phyloP scores from a whole-genome alignment of 2,888 invertebrate genomes.

The Apotomis turbidana region DNA sequence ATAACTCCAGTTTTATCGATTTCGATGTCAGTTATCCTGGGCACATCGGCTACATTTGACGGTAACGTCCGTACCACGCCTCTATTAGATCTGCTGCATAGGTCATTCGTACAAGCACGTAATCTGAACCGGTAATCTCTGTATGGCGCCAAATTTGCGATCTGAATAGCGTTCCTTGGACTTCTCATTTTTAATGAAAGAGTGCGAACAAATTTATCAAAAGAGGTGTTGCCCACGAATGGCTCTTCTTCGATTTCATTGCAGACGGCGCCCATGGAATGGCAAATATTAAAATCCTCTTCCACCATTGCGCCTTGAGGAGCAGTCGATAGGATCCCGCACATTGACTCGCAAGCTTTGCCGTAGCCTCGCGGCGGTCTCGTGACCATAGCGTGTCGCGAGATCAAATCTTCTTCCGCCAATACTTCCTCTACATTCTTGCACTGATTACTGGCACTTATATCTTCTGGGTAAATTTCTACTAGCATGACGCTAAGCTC shows the following conservation, averaged over 20 bases:
- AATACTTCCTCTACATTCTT: conserved; percentile 49
- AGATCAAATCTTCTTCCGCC: conserved; percentile 58
- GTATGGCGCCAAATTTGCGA: conserved; percentile 68
- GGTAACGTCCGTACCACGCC: conserved; percentile 65
- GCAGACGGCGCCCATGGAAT: conserved; percentile 54
- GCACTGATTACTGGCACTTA: conserved; percentile 63
- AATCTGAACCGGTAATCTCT: conserved; percentile 73
- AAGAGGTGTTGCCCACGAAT: conserved; percentile 54
- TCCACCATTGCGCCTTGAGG: conserved; percentile 65
- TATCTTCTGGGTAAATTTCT: conserved; percentile 57
- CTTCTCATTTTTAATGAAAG: conserved; percentile 59
- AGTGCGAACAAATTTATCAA: conserved; percentile 59
- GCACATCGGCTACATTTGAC: conserved; percentile 61
- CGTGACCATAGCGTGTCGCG: conserved; percentile 66
- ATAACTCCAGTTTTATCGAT: conserved; percentile 56
- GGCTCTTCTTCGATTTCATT: conserved; percentile 54
- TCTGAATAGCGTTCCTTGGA: conserved; percentile 55
- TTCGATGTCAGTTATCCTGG: conserved; percentile 51
- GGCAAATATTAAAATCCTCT: conserved; percentile 70
- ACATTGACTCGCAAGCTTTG: conserved; percentile 69
- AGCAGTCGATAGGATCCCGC: conserved; percentile 63
- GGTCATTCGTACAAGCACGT: conserved; percentile 61
- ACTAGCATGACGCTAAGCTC: conserved; percentile 68
- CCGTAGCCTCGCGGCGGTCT: conserved; percentile 68
- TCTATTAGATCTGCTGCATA: conserved; percentile 67